Evolutionary conservation across 2,113 vertebrate species (phyloP), one percentile per base, ranked within the genome.

Genomic region (Cyprinodon variegatus): DNA sequence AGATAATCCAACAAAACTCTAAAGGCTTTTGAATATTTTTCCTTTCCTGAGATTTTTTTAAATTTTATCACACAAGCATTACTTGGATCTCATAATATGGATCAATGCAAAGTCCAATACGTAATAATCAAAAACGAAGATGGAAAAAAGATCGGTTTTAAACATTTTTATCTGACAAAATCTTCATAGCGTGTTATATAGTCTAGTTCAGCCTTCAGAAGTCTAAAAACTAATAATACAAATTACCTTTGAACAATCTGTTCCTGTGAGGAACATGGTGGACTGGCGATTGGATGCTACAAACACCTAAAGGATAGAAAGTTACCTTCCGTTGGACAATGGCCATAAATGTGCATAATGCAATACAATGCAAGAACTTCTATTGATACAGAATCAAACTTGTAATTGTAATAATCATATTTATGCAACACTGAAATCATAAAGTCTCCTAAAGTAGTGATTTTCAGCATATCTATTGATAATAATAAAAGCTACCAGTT

Each of bases 1-100:
- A 67, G 83, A 90, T 87, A 88, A 83, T 76, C 71, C 61, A 1
- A 2, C 62, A 62, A 45, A 53, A 79, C 64, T 83, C 59, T 72
- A 29, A 1, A 29, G 29, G 29, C 29, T 29, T 29, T 81, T 80
- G 39, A 65, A 75, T 67, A 70, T 61, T 57, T 65, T 69, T 62
- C 79, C 29, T 29, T 29, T 41, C 41, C 9, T 41, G 41, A 41
- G 29, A 57, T 20, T 8, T 57, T 57, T 57, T 57, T 20, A 57
- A 15, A 57, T 57, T 57, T 57, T 17, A 3, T 5, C 50, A n/a
- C 20, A 57, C 50, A 29, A 29, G 29, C 29, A 57, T 57, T 57
- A 57, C 20, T 57, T 7, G 17, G 14, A 10, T 53, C 20, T 3
- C 3, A 20, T 2, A 7, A 20, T 17, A 53, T 15, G 0, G 15